Conservation (phyloP, 1,140 invertebrate species). For the Cecropterus lyciades region DNA sequence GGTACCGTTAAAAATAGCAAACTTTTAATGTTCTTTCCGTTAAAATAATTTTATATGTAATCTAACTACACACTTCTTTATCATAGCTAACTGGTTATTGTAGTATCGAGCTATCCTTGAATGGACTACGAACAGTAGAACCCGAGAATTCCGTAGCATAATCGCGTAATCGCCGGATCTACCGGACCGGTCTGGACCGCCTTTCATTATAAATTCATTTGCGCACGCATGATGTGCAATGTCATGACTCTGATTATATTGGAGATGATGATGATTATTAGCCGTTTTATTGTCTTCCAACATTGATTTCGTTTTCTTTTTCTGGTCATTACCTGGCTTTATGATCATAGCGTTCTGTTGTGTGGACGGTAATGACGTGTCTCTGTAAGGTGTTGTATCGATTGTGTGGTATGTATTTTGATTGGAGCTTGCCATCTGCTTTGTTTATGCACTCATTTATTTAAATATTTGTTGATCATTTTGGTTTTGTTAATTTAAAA, state of each 20-base stretch:
- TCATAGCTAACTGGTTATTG: neutral
- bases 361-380: constrained; percentile 29
- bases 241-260: constrained; percentile 78
- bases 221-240: constrained; percentile 63
- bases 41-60: too few relatives aligned
- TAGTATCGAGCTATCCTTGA: neutral
- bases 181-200: constrained; percentile 23
- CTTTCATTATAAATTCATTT: constrained; percentile 81
- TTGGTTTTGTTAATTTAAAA: too few relatives aligned
- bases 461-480: too few relatives aligned
- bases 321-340: constrained; percentile 54
- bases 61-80: neutral
- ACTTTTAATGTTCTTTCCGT: too few relatives aligned
- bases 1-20: too few relatives aligned
- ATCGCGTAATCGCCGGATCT: constrained; percentile 30
- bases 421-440: neutral
- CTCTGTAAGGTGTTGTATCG: constrained; percentile 5
- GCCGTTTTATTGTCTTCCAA: constrained; percentile 72
- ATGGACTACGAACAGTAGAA: constrained; percentile 16
- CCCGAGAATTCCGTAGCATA: constrained; percentile 5
- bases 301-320: constrained; percentile 71
- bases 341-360: constrained; percentile 33
- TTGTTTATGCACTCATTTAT: neutral
- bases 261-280: constrained; percentile 69
- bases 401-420: neutral